These are phyloP conservation scores for Brachionus rotundiformis DNA, from an alignment of 1,140 invertebrate genomes.

Conservation along the genomic window DNA sequence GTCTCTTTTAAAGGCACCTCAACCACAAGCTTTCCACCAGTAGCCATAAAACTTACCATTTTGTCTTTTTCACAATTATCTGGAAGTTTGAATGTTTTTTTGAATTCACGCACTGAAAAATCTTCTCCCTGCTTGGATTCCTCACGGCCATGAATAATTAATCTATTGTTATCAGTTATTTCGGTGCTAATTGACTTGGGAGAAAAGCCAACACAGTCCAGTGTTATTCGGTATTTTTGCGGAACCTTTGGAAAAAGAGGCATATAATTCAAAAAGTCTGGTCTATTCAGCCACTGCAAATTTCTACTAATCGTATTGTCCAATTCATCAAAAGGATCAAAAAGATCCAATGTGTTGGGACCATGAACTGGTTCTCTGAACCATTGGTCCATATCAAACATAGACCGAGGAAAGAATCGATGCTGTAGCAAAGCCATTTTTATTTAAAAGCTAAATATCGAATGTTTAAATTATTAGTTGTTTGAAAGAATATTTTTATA, in stretches of 20 bases:
- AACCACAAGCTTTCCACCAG: slow-evolving; percentile 10
- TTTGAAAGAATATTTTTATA: no score
- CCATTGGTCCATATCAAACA: slow-evolving; percentile 50
- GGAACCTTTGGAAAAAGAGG: slow-evolving; percentile 49
- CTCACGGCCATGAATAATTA: slow-evolving; percentile 24
- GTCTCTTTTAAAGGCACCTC: slow-evolving; percentile 44
- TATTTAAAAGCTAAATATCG: no score
- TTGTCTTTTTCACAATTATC: slow-evolving; percentile 33
- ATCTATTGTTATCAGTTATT: slow-evolving; percentile 6
- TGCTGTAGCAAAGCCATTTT: slow-evolving; percentile 40
- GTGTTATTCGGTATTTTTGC: slow-evolving; percentile 27
- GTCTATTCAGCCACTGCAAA: slow-evolving; percentile 38
- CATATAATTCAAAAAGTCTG: slow-evolving; percentile 44
- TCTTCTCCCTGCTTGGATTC: slow-evolving; percentile 30
- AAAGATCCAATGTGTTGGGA: slow-evolving; percentile 31
- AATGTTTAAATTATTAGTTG: no score
- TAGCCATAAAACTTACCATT: slow-evolving; percentile 37
- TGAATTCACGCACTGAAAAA: slow-evolving; percentile 31
- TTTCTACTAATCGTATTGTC: slow-evolving; percentile 39
- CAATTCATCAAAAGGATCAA: slow-evolving; percentile 48
- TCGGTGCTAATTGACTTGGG: neutral
- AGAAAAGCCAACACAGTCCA: slow-evolving; percentile 39
- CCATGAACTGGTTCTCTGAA: slow-evolving; percentile 13
- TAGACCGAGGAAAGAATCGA: slow-evolving; percentile 19
- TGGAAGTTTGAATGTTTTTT: neutral